Percentiles rank a stretch among this genome's conserved stretches.
phyloP scores from a whole-genome alignment of 1,140 invertebrate genomes.

The Leptopilina boulardi region DNA sequence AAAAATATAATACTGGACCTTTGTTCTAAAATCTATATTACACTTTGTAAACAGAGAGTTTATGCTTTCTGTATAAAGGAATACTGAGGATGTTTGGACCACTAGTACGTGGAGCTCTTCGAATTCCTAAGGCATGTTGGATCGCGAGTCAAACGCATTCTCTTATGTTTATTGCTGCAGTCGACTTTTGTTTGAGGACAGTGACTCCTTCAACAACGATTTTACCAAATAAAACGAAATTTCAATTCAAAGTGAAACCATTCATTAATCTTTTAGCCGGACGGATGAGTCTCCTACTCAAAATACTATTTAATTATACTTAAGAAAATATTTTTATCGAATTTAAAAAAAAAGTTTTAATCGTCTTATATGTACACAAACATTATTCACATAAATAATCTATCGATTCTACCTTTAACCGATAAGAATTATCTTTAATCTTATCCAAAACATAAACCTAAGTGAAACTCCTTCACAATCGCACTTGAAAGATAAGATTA shows the following conservation, averaged over 20 bases:
- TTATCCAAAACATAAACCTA: background rate
- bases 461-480: background rate
- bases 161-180: constrained; percentile 67
- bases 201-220: constrained; percentile 10
- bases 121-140: constrained; percentile 70
- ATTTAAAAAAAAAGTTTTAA: no score
- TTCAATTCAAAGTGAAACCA: background rate
- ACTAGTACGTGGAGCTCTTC: constrained; percentile 57
- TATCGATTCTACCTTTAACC: background rate
- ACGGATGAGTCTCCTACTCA: no score
- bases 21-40: background rate
- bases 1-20: background rate
- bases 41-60: constrained; percentile 51
- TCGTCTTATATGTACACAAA: background rate
- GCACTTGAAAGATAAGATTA: background rate
- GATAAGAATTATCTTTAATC: background rate
- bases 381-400: background rate
- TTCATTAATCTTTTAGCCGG: no score
- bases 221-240: background rate
- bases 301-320: no score
- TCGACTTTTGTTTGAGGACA: constrained; percentile 46
- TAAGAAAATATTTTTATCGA: no score
- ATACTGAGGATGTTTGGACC: constrained; percentile 61
- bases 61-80: constrained; percentile 56
- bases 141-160: constrained; percentile 71